Base-by-base conservation (phyloP, 2,113 vertebrate species). In the Myxocyprinus asiaticus region DNA sequence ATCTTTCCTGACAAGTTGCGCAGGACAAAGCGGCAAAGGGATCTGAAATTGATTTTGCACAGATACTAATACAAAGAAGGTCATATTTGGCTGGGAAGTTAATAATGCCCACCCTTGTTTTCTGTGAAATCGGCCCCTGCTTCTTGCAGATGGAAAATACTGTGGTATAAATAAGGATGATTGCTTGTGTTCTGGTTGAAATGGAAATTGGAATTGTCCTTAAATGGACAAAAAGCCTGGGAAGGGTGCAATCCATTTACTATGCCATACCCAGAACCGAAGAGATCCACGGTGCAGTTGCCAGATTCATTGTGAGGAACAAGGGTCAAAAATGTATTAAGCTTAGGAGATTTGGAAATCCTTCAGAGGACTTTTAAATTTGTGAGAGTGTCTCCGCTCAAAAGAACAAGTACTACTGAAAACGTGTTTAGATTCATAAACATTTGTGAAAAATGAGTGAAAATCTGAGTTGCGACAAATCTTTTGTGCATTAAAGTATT, bases 21-120 rank as follows among this genome's bases (percentile, higher is more conserved):
- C 63, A 74, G 83, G 70, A 74, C 72, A 76, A 78, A 78, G 72
- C 83, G 66, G 80, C 82, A 78, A 78, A 73, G 55, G 71, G 79
- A 82, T 86, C 72, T 47, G 12, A 83, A 84, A 85, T 78, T 83
- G 78, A 88, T 85, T 88, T 85, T 82, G 67, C 75, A 80, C 81
- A 78, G 77, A 85, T 69, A 78, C 74, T 83, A 80, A 84, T 85
- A 85, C 85, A 86, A 86, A 84, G 84, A 87, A 61, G 81, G 71
- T 79, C 82, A 85, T 85, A 82, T 84, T 82, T 84, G 48, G 73
- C 69, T 22, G 43, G 77, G 75, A 66, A 73, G 67, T 58, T 81
- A 77, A 80, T 83, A 84, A 84, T 69, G 45, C 62, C 75, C 72
- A 64, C 7, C 22, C 7, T 44, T 77, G 44, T 64, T 62, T 75